A percentile compares a stretch with the other conserved stretches of the same genome.
phyloP scores from a whole-genome alignment of 2,888 invertebrate species.

The Anarsia innoxiella region DNA sequence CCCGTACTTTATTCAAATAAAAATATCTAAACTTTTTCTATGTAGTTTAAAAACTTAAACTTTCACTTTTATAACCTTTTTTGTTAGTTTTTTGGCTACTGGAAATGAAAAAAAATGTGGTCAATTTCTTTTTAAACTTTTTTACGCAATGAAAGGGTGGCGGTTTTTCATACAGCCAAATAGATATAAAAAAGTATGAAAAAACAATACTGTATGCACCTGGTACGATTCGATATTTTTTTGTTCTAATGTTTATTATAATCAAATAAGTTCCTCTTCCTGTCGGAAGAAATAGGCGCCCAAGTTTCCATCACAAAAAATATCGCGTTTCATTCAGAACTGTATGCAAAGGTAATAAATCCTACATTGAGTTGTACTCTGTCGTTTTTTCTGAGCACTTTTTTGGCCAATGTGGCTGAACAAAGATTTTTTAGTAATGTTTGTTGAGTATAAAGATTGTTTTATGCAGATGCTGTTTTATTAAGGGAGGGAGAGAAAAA shows the following conservation, averaged over 20 bases:
- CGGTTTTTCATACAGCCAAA: slow-evolving; percentile 38
- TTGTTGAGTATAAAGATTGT: slow-evolving; percentile 49
- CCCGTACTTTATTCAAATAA: slow-evolving; percentile 6
- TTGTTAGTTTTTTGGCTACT: slow-evolving; percentile 38
- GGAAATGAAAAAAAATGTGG: slow-evolving; percentile 30
- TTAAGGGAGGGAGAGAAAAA: slow-evolving; percentile 1
- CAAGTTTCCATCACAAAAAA: slow-evolving; percentile 41
- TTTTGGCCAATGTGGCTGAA: slow-evolving; percentile 60
- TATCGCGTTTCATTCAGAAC: slow-evolving; percentile 21
- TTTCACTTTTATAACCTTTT: slow-evolving; percentile 54
- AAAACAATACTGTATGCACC: slow-evolving; percentile 60
- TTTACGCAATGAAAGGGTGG: slow-evolving; percentile 46
- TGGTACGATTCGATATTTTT: slow-evolving; percentile 51
- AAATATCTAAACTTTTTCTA: no score
- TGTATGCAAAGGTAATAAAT: slow-evolving; percentile 18
- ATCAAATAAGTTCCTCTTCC: slow-evolving; percentile 73
- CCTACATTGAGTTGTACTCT: no score
- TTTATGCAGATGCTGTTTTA: slow-evolving; percentile 56
- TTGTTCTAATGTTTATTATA: slow-evolving; percentile 64
- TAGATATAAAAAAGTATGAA: slow-evolving; percentile 47
- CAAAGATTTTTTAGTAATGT: slow-evolving; percentile 39
- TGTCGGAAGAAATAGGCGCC: slow-evolving; percentile 67
- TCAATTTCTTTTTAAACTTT: slow-evolving; percentile 21
- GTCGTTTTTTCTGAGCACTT: no score
- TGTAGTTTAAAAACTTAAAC: slow-evolving; percentile 34